Evolutionary conservation across 1,140 invertebrate genomes (phyloP).

Genomic region (Aphis craccivora): DNA sequence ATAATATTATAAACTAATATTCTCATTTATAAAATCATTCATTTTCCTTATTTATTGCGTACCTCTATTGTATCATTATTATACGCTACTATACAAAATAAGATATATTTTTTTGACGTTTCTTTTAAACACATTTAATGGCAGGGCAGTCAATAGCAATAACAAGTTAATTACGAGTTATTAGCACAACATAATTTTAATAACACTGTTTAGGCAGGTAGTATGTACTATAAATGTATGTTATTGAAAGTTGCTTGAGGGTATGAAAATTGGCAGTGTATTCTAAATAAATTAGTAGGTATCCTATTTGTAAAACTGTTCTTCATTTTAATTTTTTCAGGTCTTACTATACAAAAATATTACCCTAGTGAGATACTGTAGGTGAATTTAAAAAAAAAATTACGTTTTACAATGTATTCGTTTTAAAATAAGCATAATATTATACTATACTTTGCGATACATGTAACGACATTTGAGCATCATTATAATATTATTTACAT

Average conservation of each 20-base stretch:
- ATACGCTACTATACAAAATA: not conserved
- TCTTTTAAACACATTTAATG: not conserved
- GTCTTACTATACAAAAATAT: not conserved
- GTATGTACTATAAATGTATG: not conserved
- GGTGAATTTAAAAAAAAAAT: not conserved
- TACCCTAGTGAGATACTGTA: not conserved
- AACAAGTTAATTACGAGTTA: slow-evolving; percentile 28
- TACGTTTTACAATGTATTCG: not conserved
- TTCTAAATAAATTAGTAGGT: not conserved
- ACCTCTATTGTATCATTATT: not conserved
- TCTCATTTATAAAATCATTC: not conserved
- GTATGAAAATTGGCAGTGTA: not conserved
- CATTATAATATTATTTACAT: slow-evolving; percentile 1
- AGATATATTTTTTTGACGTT: not conserved
- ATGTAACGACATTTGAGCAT: not conserved
- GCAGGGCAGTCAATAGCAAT: not conserved
- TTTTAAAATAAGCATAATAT: not conserved
- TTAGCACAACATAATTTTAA: slow-evolving; percentile 10
- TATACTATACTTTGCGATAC: not conserved
- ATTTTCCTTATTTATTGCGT: not conserved
- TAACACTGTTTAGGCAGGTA: not conserved
- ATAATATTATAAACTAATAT: not conserved
- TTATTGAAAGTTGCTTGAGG: slow-evolving; percentile 4
- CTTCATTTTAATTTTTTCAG: not conserved
- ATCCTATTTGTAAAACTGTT: not conserved